Percentiles rank a stretch among this genome's conserved stretches.
These are phyloP conservation scores for Oscheius onirici DNA, from an alignment of 2,888 invertebrate species.

Conservation along the genomic window DNA sequence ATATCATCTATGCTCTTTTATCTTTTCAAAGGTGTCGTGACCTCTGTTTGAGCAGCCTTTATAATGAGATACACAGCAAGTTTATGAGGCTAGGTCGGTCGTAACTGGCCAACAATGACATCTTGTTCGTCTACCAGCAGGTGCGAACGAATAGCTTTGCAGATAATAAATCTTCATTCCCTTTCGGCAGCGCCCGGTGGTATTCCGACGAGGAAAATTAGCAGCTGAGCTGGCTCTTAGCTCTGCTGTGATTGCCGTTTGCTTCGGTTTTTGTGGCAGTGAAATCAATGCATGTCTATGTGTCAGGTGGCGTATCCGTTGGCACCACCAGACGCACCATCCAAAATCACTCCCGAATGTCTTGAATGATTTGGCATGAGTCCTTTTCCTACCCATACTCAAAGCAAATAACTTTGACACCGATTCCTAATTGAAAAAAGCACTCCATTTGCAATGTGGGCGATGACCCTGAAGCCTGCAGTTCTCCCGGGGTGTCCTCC, in stretches of 20 bases:
- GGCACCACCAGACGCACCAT: conserved; percentile 26
- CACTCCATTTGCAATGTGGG: not conserved
- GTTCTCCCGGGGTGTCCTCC: conserved; percentile 19
- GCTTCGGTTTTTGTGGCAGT: conserved; percentile 32
- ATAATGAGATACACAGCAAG: conserved; percentile 21
- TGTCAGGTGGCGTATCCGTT: conserved; percentile 30
- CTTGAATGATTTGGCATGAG: not conserved
- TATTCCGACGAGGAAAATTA: not conserved
- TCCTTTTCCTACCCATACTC: not conserved
- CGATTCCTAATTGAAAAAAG: too few species aligned
- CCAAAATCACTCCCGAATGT: conserved; percentile 17
- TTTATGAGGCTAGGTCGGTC: conserved; percentile 32
- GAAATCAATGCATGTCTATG: conserved; percentile 33
- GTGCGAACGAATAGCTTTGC: not conserved
- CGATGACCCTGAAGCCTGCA: conserved; percentile 11
- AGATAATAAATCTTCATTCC: not conserved
- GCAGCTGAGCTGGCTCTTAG: conserved; percentile 9
- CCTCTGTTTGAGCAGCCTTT: conserved; percentile 25
- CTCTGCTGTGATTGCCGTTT: conserved; percentile 26
- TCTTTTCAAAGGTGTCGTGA: conserved; percentile 10
- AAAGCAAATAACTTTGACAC: too few species aligned
- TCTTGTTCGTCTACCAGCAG: not conserved
- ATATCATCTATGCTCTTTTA: not conserved
- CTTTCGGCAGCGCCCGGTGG: not conserved
- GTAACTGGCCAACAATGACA: not conserved